phyloP scores from a whole-genome alignment of 2,113 vertebrate species.

The Turdus rufiventris region DNA sequence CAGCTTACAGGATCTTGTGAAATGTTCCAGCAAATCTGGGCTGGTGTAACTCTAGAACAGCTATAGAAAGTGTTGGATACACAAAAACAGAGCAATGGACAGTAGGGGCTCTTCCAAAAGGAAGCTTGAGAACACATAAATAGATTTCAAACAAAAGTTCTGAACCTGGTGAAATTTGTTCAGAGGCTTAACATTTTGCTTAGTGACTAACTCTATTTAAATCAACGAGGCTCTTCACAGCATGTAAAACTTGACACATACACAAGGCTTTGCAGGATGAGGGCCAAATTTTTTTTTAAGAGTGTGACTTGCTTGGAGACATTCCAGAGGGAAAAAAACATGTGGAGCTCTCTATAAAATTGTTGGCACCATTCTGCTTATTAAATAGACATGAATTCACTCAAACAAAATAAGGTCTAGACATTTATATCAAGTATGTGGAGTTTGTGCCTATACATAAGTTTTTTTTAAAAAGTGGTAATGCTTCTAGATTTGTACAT shows the following conservation, averaged over 20 bases:
- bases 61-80: background rate
- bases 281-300: background rate
- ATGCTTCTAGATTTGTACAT: background rate
- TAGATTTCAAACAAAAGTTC: background rate
- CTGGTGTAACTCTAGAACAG: background rate
- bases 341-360: background rate
- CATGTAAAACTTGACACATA: slow-evolving; percentile 3
- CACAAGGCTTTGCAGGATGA: slow-evolving; percentile 4
- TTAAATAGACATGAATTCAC: slow-evolving; percentile 10
- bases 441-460: background rate
- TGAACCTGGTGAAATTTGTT: background rate
- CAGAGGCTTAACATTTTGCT: background rate
- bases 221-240: slow-evolving; percentile 7
- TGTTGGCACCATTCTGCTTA: slow-evolving; percentile 17
- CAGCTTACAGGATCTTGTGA: background rate
- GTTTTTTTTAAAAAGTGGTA: background rate
- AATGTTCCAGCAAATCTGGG: background rate
- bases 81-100: background rate
- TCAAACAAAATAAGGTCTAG: slow-evolving; percentile 34
- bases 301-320: slow-evolving; percentile 37
- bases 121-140: background rate
- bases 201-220: background rate
- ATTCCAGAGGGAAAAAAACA: background rate
- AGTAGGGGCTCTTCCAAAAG: background rate
- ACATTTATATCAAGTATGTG: background rate